A percentile compares a stretch with the other conserved stretches of the same genome.
These are phyloP conservation scores for Oplegnathus fasciatus DNA, from an alignment of 2,113 vertebrate species.

Conservation along the genomic window DNA sequence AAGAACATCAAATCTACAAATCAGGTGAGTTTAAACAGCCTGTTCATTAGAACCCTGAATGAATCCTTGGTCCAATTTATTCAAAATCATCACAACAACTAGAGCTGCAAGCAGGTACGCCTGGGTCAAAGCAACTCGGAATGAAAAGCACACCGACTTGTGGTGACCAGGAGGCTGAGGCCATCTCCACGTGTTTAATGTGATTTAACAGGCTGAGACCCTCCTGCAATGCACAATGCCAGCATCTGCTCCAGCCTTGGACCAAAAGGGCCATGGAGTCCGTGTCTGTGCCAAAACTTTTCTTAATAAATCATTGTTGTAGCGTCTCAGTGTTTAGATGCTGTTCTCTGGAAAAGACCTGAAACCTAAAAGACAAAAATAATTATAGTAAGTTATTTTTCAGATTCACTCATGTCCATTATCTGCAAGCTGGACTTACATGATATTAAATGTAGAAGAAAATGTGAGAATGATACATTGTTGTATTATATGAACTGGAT, in stretches of 20 bases:
- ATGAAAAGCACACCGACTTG: neutral
- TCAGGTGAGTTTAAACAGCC: too few relatives aligned
- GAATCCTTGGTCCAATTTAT: neutral
- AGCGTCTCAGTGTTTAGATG: too few relatives aligned
- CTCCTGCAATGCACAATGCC: neutral
- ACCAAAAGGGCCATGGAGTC: neutral
- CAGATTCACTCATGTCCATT: neutral
- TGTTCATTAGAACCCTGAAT: too few relatives aligned
- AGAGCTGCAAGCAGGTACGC: neutral
- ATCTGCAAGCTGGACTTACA: neutral
- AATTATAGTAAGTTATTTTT: neutral
- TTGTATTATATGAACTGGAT: neutral
- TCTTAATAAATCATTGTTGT: neutral
- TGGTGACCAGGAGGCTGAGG: neutral
- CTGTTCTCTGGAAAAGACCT: neutral
- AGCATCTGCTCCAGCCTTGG: neutral
- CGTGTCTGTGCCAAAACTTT: neutral
- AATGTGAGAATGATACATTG: neutral
- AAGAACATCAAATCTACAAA: neutral
- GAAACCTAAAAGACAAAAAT: neutral
- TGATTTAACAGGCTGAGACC: constrained; percentile 1
- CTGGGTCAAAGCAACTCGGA: neutral
- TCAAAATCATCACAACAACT: neutral
- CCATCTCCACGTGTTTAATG: too few relatives aligned
- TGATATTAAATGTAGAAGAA: neutral